Conservation (phyloP, 2,113 vertebrate genomes). For the Sarotherodon lohbergeri region DNA sequence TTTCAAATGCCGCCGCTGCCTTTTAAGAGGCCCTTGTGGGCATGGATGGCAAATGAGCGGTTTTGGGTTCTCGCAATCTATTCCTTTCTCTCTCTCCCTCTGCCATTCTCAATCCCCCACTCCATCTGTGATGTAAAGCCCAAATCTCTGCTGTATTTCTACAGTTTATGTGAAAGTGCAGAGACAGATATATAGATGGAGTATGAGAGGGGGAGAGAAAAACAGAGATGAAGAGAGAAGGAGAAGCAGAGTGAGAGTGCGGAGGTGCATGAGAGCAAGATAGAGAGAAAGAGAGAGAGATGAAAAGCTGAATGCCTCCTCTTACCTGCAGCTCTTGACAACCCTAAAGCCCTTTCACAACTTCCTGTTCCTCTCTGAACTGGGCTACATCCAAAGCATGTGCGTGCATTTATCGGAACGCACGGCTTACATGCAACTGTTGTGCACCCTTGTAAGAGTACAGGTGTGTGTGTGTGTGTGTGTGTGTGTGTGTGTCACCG, state of each 20-base stretch:
- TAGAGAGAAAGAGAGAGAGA: background rate
- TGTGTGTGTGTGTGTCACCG: constrained; percentile 9
- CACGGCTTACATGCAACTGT: constrained; percentile 6
- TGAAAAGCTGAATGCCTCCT: constrained; percentile 46
- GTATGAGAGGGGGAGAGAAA: background rate
- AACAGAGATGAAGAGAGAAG: background rate
- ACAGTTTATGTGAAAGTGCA: constrained; percentile 31
- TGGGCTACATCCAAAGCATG: constrained; percentile 34
- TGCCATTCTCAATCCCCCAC: constrained; percentile 9
- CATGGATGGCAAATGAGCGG: constrained; percentile 48
- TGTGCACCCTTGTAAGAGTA: background rate
- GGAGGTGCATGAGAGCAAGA: constrained; percentile 16
- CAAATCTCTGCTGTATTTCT: constrained; percentile 48
- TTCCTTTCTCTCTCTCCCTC: constrained; percentile 21
- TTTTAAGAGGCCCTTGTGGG: constrained; percentile 62
- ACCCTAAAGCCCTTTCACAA: constrained; percentile 49
- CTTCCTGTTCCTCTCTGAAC: constrained; percentile 49
- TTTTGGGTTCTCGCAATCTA: constrained; percentile 61
- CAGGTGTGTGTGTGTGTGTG: background rate
- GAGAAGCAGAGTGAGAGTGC: background rate
- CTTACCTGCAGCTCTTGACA: constrained; percentile 36
- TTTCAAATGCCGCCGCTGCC: constrained; percentile 74
- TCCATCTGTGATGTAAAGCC: constrained; percentile 35
- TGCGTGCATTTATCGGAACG: constrained; percentile 6
- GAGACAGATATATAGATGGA: constrained; percentile 8